Conservation (phyloP, 2,888 invertebrate species). For the Diachrysia chrysitis region DNA sequence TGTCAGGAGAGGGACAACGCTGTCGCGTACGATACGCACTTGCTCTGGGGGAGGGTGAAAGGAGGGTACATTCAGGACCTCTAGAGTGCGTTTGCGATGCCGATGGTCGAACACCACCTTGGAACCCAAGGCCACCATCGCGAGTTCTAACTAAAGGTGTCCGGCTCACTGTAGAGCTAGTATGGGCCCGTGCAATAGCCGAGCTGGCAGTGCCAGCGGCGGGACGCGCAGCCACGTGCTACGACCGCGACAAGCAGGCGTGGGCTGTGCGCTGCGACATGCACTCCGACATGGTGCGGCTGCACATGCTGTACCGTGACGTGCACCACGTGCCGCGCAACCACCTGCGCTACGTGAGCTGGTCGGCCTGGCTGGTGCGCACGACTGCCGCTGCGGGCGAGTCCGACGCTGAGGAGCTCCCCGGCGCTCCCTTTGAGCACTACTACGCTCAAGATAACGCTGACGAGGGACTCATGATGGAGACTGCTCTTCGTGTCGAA, state of each 20-base stretch:
- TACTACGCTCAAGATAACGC: slow-evolving; percentile 94
- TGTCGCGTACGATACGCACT: slow-evolving; percentile 93
- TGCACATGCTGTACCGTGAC: slow-evolving; percentile 93
- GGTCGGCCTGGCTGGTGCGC: slow-evolving; percentile 92
- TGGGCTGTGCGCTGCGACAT: slow-evolving; percentile 94
- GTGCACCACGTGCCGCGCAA: slow-evolving; percentile 94
- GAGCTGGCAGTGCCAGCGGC: slow-evolving; percentile 88
- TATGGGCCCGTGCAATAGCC: slow-evolving; percentile 91
- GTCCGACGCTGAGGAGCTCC: slow-evolving; percentile 91
- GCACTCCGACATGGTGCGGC: slow-evolving; percentile 92
- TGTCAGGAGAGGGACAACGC: slow-evolving; percentile 94
- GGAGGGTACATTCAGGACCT: slow-evolving; percentile 91
- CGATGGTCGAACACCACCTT: slow-evolving; percentile 92
- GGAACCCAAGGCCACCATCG: slow-evolving; percentile 91
- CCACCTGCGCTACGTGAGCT: slow-evolving; percentile 92
- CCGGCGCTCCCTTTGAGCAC: slow-evolving; percentile 93
- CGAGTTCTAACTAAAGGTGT: slow-evolving; percentile 91
- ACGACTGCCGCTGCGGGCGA: slow-evolving; percentile 88
- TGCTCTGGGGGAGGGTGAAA: slow-evolving; percentile 91
- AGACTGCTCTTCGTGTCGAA: slow-evolving; percentile 93
- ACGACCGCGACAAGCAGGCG: slow-evolving; percentile 94
- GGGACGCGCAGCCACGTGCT: slow-evolving; percentile 90
- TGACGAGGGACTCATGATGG: slow-evolving; percentile 95
- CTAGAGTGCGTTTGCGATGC: slow-evolving; percentile 92
- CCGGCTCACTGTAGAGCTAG: slow-evolving; percentile 92